These are phyloP conservation scores for Nemotelus pantherinus DNA, from an alignment of 2,888 invertebrate genomes.

Conservation along the genomic window DNA sequence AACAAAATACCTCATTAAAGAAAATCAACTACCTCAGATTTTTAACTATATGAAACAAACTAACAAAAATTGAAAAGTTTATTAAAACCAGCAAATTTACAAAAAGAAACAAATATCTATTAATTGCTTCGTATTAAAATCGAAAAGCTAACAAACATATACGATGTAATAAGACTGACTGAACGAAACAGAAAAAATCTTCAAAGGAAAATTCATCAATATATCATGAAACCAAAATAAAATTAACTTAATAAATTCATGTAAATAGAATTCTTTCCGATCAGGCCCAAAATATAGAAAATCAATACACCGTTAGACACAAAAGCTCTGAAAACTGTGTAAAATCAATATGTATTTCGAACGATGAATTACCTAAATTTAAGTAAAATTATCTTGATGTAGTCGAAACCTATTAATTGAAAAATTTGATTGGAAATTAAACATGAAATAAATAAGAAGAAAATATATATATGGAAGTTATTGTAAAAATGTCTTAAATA, in stretches of 20 bases:
- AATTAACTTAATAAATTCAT: too few species aligned
- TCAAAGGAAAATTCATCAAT: too few species aligned
- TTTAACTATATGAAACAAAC: not conserved
- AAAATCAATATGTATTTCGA: too few species aligned
- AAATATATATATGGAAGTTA: not conserved
- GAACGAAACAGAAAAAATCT: not conserved
- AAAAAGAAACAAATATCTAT: not conserved
- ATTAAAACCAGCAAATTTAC: not conserved
- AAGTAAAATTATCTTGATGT: too few species aligned
- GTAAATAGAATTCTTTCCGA: too few species aligned
- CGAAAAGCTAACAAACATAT: slow-evolving; percentile 6
- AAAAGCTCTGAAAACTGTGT: too few species aligned
- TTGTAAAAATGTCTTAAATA: not conserved
- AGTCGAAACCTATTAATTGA: too few species aligned
- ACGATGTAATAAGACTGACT: slow-evolving; percentile 40
- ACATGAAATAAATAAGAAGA: not conserved
- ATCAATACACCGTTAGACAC: too few species aligned
- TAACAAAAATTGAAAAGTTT: not conserved
- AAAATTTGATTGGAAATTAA: not conserved
- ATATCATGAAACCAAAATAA: too few species aligned
- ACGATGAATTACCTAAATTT: too few species aligned
- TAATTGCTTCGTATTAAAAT: not conserved
- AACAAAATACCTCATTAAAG: slow-evolving; percentile 36
- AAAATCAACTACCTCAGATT: slow-evolving; percentile 21
- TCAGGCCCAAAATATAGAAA: too few species aligned